phyloP scores from a whole-genome alignment of 2,797 vertebrate species.

The Phrynocephalus vlangalii region DNA sequence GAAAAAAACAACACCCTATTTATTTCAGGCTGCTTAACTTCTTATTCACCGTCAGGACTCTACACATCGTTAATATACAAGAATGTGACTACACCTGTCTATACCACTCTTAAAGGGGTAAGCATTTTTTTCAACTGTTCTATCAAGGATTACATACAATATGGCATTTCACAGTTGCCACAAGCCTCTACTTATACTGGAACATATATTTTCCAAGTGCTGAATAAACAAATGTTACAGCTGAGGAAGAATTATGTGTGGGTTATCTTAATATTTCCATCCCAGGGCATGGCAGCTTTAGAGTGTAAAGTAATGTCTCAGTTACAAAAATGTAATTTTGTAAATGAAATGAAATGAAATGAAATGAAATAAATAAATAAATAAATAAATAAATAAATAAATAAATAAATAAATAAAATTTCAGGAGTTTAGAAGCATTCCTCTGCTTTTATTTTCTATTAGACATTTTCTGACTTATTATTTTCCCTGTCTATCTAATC shows the following conservation, averaged over 20 bases:
- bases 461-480: conserved; percentile 29
- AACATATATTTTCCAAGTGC: conserved; percentile 42
- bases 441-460: conserved; percentile 48
- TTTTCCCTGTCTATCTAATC: conserved; percentile 28
- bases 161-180: conserved; percentile 44
- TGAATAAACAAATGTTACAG: conserved; percentile 40
- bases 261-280: conserved; percentile 43
- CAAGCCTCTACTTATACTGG: conserved; percentile 37
- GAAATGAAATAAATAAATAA: too few relatives aligned
- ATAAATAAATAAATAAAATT: conserved; percentile 6
- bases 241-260: conserved; percentile 53
- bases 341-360: too few relatives aligned
- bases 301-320: conserved; percentile 19
- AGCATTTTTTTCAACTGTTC: conserved; percentile 57
- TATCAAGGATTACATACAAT: conserved; percentile 24
- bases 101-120: conserved; percentile 95
- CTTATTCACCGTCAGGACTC: conserved; percentile 86
- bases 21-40: conserved; percentile 84
- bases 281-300: conserved; percentile 52
- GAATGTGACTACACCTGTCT: conserved; percentile 92
- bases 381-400: not conserved
- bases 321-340: not conserved
- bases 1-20: conserved; percentile 3
- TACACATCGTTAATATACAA: conserved; percentile 95
- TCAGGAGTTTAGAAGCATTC: conserved; percentile 1